Evolutionary conservation across 37 sponge, comb jelly and placozoan species (phyloP), one percentile per base, ranked within the genome.

Genomic region (Crambe crambe): DNA sequence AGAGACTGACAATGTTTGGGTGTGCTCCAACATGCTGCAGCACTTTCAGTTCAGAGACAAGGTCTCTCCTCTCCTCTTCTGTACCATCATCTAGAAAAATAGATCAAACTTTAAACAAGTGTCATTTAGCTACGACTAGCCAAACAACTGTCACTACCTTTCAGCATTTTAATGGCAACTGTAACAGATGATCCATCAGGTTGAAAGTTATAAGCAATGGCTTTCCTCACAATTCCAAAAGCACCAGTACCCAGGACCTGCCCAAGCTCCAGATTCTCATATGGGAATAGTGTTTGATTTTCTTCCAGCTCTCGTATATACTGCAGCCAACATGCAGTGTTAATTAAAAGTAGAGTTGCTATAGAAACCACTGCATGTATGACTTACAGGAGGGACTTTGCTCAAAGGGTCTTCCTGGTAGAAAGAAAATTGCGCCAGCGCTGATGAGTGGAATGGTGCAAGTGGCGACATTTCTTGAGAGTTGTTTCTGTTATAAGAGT

Each of bases 91-190:
- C 84, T 83, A 32, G 25, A 37, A 70, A 35, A 68, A 34, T 6
- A 27, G 20, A 38, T 29, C 69, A 68, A 15, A 34, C 8, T 68
- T 34, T 68, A 15, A 34, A 38, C 35, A 15, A 68, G n/a, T 62
- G n/a, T 3, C n/a, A n/a, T n/a, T n/a, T n/a, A n/a, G n/a, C n/a
- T n/a, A n/a, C n/a, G n/a, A n/a, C n/a, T n/a, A n/a, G n/a, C n/a
- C n/a, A n/a, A n/a, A n/a, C n/a, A n/a, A n/a, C n/a, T n/a, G n/a
- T n/a, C 22, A 35, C 17, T 25, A 86, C 86, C 73, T 86, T 79
- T 79, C n/a, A 86, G 57, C 58, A 38, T 86, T 56, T 86, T 86
- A 39, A 86, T 75, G 42, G 86, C 86, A 43, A 86, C 86, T 22
- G 58, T 31, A 25, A 74, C 39, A 20, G 72, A 25, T 5, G 76